phyloP scores from a whole-genome alignment of 2,888 invertebrate species.

The Apoderus coryli region DNA sequence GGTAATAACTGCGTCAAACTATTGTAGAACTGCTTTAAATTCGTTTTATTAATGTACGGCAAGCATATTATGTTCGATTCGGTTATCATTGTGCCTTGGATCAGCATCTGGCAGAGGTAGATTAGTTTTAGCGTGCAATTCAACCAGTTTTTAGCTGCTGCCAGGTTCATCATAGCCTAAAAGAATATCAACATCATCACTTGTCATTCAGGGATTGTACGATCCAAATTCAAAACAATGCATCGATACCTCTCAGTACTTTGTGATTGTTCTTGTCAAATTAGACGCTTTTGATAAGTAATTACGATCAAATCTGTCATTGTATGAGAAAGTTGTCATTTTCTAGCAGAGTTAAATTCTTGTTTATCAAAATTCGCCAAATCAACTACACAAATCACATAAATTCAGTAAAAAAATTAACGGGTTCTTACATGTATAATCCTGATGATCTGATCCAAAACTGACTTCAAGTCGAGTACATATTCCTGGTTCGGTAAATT shows the following conservation, averaged over 20 bases:
- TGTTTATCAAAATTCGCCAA: no score
- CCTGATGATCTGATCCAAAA: slow-evolving; percentile 89
- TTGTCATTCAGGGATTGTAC: no score
- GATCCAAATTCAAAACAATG: no score
- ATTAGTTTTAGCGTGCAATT: slow-evolving; percentile 64
- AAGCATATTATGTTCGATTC: slow-evolving; percentile 61
- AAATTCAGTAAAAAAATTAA: no score
- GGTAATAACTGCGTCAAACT: slow-evolving; percentile 12
- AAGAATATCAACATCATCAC: no score
- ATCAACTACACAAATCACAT: no score
- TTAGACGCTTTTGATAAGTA: no score
- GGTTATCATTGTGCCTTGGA: slow-evolving; percentile 81
- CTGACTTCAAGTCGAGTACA: slow-evolving; percentile 89
- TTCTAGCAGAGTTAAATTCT: no score
- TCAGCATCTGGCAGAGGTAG: slow-evolving; percentile 72
- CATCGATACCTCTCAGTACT: no score
- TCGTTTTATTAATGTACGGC: slow-evolving; percentile 56
- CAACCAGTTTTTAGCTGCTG: slow-evolving; percentile 84
- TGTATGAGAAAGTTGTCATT: no score
- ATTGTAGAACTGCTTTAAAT: slow-evolving; percentile 40
- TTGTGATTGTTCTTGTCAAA: no score
- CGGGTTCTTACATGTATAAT: slow-evolving; percentile 61
- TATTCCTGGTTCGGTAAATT: slow-evolving; percentile 86
- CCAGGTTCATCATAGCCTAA: slow-evolving; percentile 92
- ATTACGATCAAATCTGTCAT: no score